Conservation (phyloP, 2,113 vertebrate genomes). For the Azemiops feae region DNA sequence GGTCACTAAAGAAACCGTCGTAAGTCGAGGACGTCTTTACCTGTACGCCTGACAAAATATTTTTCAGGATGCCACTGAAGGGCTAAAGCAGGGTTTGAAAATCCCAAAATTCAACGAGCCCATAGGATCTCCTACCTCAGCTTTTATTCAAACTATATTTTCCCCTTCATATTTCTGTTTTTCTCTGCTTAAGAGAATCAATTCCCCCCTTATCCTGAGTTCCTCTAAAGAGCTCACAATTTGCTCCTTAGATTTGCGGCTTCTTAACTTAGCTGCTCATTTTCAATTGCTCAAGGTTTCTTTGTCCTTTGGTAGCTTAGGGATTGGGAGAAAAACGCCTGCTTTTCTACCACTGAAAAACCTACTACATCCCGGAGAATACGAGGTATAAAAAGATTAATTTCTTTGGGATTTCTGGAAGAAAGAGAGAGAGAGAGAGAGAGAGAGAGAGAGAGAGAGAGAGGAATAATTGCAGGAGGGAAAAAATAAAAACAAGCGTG, state of each 20-base stretch:
- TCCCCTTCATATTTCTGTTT: not conserved
- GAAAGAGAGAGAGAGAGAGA: not conserved
- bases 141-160: not conserved
- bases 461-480: not conserved
- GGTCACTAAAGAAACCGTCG: not conserved
- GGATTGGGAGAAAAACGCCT: not conserved
- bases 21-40: not conserved
- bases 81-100: too few species aligned
- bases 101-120: too few species aligned
- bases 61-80: not conserved
- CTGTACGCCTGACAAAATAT: not conserved
- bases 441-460: not conserved
- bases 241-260: not conserved
- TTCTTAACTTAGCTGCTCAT: not conserved
- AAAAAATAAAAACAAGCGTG: not conserved
- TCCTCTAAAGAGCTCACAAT: not conserved
- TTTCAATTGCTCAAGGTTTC: not conserved
- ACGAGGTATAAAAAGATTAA: conserved; percentile 1
- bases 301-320: not conserved
- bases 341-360: not conserved
- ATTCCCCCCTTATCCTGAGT: not conserved
- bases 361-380: not conserved
- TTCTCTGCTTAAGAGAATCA: not conserved
- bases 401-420: not conserved
- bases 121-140: too few species aligned